Evolutionary conservation across 2,797 vertebrate genomes (phyloP).

Genomic region (Trichosurus vulpecula): DNA sequence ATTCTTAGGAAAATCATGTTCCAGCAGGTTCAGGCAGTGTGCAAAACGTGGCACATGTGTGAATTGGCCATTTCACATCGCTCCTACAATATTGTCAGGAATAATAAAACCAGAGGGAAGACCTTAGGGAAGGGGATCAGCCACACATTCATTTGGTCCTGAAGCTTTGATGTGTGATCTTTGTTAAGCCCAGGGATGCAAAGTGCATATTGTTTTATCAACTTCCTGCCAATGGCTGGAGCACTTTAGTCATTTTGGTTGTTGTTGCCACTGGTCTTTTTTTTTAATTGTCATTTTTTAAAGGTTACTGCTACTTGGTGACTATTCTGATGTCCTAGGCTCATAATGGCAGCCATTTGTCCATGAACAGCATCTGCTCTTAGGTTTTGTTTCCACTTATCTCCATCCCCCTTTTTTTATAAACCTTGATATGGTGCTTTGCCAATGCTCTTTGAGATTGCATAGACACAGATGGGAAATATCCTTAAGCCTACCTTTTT

Average conservation of each 20-base stretch:
- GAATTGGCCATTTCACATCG: constrained; percentile 84
- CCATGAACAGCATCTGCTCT: neutral
- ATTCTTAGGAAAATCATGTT: constrained; percentile 87
- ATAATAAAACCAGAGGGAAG: constrained; percentile 80
- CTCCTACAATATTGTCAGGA: constrained; percentile 83
- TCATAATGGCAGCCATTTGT: neutral
- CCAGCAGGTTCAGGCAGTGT: constrained; percentile 85
- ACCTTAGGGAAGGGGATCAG: constrained; percentile 77
- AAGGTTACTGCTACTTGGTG: neutral
- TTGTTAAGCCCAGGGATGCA: constrained; percentile 74
- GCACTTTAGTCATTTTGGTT: constrained; percentile 53
- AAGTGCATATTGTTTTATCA: constrained; percentile 74
- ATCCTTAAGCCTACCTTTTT: neutral
- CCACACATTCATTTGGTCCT: constrained; percentile 78
- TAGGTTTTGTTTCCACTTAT: constrained; percentile 9
- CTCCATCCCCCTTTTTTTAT: constrained; percentile 53
- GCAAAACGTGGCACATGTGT: constrained; percentile 82
- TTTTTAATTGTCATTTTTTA: constrained; percentile 1
- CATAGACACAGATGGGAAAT: constrained; percentile 12
- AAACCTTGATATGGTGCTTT: constrained; percentile 56
- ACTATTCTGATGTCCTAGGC: neutral
- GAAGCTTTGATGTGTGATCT: constrained; percentile 78
- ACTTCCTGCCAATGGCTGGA: constrained; percentile 57
- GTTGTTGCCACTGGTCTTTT: constrained; percentile 27
- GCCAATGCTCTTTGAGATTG: constrained; percentile 46